These are phyloP conservation scores for Diploscapter pachys DNA, from an alignment of 1,140 invertebrate genomes.

Conservation along the genomic window DNA sequence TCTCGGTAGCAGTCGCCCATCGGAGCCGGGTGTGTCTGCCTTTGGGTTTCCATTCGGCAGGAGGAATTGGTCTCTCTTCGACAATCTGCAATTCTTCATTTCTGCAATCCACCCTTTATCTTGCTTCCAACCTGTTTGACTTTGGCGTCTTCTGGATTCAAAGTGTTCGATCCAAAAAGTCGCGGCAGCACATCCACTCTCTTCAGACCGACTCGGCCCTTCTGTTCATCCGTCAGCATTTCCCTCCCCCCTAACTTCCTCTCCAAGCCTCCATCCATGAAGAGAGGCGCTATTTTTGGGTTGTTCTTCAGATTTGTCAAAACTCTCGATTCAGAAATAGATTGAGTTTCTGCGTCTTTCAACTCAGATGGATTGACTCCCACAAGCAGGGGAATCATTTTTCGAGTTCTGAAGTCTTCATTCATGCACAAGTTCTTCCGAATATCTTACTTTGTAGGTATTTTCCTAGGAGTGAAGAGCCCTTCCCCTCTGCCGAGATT, in stretches of 20 bases:
- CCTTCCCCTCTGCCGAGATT: conserved; percentile 19
- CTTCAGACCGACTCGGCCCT: conserved; percentile 19
- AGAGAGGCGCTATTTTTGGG: conserved; percentile 34
- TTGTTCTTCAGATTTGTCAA: conserved; percentile 34
- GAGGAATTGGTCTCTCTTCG: conserved; percentile 37
- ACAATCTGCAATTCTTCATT: conserved; percentile 15
- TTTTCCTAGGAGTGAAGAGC: conserved; percentile 30
- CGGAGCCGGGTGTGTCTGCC: conserved; percentile 36
- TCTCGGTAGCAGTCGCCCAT: conserved; percentile 40
- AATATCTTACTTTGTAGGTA: conserved; percentile 5
- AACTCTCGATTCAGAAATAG: conserved; percentile 23
- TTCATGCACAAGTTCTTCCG: too few relatives aligned
- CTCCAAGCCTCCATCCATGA: conserved; percentile 34
- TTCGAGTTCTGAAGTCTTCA: conserved; percentile 16
- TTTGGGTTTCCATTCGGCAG: conserved; percentile 31
- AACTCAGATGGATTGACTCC: conserved; percentile 19
- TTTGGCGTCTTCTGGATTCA: conserved; percentile 29
- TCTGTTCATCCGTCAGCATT: conserved; percentile 35
- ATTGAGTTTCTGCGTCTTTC: not conserved
- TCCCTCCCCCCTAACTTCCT: conserved; percentile 23
- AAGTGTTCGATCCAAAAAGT: conserved; percentile 33
- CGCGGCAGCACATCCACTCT: conserved; percentile 22
- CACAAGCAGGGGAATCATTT: conserved; percentile 36
- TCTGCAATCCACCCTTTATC: not conserved
- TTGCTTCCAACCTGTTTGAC: conserved; percentile 17